Evolutionary conservation across 53 echinoderm and acorn worm species (phyloP), one percentile per base, ranked within the genome.

Genomic region (Stichopus horrens): DNA sequence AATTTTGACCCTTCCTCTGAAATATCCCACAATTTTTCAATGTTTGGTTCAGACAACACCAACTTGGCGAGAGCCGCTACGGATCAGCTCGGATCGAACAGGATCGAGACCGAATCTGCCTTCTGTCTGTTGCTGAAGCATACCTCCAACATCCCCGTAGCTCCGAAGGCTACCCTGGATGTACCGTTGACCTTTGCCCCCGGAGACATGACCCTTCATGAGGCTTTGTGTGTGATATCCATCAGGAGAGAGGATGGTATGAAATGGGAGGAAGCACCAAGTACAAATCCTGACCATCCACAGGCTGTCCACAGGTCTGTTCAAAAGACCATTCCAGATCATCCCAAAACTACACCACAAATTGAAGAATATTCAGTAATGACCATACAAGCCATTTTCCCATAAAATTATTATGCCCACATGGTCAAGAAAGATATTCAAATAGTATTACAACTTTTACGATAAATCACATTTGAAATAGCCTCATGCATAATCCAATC

Each of bases 61-160:
- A 94, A 95, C 54, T 74, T 95, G 11, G 53, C 93, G n/a, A 75
- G 90, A 75, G 60, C 73, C 21, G 88, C 93, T 53, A 77, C 23
- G 5, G 90, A 87, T 86, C 71, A 86, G 19, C 93, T 97, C 4
- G 97, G 92, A 52, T 88, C 92, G 0, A 95, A 97, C 89, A 87
- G 84, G n/a, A 93, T 97, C 94, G 71, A 92, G 87, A 73, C 94
- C 5, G 97, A 97, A 4, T 97, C 97, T 0, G 97, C 97, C 57
- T 97, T 97, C 93, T 97, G 97, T 65, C 94, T 97, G n/a, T 94
- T 97, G 0, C 97, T 97, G 51, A 95, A 97, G 86, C 91, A 91
- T 83, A 91, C 97, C 66, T 87, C 87, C 75, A 89, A 83, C 63
- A 97, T 95, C 51, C 94, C 91, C 5, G 75, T 97, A 7, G 95